A percentile compares a stretch with the other conserved stretches of the same genome.
Conservation (phyloP, 2,797 vertebrate genomes). For the Phoeniculus purpureus region DNA sequence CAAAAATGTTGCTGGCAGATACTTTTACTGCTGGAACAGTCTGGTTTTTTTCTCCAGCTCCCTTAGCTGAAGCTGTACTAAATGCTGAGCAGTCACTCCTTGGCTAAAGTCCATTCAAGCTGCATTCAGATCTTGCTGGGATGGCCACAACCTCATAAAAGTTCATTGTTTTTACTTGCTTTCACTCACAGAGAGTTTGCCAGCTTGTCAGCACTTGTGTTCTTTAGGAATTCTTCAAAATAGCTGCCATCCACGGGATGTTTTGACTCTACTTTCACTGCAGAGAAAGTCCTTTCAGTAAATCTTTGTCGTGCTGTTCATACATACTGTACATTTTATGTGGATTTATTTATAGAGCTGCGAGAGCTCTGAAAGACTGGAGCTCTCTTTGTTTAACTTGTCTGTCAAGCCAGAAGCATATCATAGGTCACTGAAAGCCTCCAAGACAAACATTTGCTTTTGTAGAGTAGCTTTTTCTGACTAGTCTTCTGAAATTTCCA, state of each 20-base stretch:
- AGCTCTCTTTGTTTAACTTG: conserved; percentile 67
- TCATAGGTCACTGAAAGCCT: conserved; percentile 37
- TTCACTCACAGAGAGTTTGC: conserved; percentile 63
- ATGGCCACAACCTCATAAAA: conserved; percentile 62
- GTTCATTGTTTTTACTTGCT: conserved; percentile 60
- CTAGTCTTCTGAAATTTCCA: conserved; percentile 4
- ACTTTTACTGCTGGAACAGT: conserved; percentile 46
- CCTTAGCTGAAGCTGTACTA: conserved; percentile 68
- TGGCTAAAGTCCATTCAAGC: conserved; percentile 74
- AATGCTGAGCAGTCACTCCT: conserved; percentile 70
- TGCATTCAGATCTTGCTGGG: conserved; percentile 64
- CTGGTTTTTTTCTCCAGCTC: neutral
- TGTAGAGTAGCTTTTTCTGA: neutral
- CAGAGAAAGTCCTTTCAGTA: conserved; percentile 69
- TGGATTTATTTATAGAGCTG: conserved; percentile 73
- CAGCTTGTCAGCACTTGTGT: conserved; percentile 48
- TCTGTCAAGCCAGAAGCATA: conserved; percentile 49
- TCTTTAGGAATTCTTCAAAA: conserved; percentile 75
- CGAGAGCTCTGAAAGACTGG: conserved; percentile 64
- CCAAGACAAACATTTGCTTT: conserved; percentile 43
- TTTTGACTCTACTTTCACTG: conserved; percentile 72
- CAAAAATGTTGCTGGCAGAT: conserved; percentile 69
- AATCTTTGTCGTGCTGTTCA: conserved; percentile 70
- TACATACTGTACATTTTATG: conserved; percentile 71
- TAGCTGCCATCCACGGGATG: conserved; percentile 61